These are phyloP conservation scores for Probaryconus sp. DNA, from an alignment of 1,140 invertebrate species.

Conservation along the genomic window DNA sequence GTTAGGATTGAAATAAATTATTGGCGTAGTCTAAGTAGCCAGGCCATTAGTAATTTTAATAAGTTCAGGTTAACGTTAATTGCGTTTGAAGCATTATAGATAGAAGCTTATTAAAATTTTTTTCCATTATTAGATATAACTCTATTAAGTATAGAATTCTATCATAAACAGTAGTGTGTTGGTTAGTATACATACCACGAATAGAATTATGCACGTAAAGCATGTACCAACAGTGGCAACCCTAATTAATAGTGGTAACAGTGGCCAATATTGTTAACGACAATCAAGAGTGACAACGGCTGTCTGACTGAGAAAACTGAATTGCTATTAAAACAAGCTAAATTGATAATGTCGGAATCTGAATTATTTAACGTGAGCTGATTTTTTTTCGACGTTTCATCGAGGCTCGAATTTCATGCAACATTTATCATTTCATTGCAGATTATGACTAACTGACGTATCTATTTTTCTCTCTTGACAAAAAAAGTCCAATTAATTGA, in stretches of 20 bases:
- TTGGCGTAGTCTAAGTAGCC: too few species aligned
- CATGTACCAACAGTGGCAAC: slow-evolving; percentile 16
- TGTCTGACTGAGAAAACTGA: slow-evolving; percentile 10
- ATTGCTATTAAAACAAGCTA: slow-evolving; percentile 36
- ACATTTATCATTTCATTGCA: slow-evolving; percentile 22
- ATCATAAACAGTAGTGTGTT: slow-evolving; percentile 18
- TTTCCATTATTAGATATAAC: too few species aligned
- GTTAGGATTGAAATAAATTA: too few species aligned
- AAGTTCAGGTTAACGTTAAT: too few species aligned
- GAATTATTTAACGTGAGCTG: too few species aligned
- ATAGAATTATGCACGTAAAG: slow-evolving; percentile 33
- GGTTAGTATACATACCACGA: slow-evolving; percentile 12
- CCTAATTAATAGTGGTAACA: slow-evolving; percentile 48
- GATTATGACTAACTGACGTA: slow-evolving; percentile 9
- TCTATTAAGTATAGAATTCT: slow-evolving; percentile 9
- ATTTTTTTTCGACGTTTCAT: slow-evolving; percentile 11
- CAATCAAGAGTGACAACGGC: slow-evolving; percentile 24
- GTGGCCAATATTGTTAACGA: slow-evolving; percentile 45
- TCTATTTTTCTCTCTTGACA: slow-evolving; percentile 3
- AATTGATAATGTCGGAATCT: slow-evolving; percentile 26
- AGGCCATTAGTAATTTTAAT: too few species aligned
- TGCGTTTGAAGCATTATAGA: too few species aligned
- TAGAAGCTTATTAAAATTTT: too few species aligned
- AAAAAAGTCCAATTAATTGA: too few species aligned
- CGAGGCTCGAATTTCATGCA: slow-evolving; percentile 4